Percentiles rank a stretch among this genome's conserved stretches.
Conservation (phyloP, 2,797 vertebrate species). For the Fistularia commersonii region DNA sequence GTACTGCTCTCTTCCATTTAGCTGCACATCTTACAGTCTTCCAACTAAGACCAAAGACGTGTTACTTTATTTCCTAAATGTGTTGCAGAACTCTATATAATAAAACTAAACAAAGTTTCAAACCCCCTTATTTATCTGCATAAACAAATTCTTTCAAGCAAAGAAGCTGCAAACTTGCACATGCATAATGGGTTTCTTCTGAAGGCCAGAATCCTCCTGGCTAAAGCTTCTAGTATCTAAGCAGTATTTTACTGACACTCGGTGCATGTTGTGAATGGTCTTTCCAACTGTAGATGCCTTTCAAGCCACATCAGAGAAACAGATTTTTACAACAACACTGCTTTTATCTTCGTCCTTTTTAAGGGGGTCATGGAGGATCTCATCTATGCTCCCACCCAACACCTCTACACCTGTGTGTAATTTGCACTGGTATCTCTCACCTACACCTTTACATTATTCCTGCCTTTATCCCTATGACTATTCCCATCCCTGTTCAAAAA, state of each 20-base stretch:
- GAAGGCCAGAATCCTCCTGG: neutral
- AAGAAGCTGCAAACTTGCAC: no score
- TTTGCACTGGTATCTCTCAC: constrained; percentile 54
- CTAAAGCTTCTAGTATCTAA: neutral
- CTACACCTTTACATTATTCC: constrained; percentile 36
- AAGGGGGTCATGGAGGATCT: constrained; percentile 35
- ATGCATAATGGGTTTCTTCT: no score
- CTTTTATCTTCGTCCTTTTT: constrained; percentile 46
- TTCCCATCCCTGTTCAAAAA: constrained; percentile 20
- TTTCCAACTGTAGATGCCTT: constrained; percentile 32
- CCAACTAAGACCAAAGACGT: no score
- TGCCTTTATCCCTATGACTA: constrained; percentile 39
- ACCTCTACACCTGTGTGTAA: constrained; percentile 15
- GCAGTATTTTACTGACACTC: neutral
- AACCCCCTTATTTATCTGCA: no score
- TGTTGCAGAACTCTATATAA: no score
- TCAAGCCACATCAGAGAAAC: constrained; percentile 42
- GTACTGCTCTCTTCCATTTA: no score
- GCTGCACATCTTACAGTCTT: no score
- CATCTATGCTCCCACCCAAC: constrained; percentile 24
- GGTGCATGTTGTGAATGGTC: constrained; percentile 1
- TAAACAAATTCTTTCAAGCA: no score
- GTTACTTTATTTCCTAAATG: no score
- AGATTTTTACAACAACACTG: constrained; percentile 34
- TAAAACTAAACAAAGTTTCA: no score